A percentile compares a stretch with the other conserved stretches of the same genome.
Conservation (phyloP, 2,113 vertebrate genomes). For the Tetrax tetrax region DNA sequence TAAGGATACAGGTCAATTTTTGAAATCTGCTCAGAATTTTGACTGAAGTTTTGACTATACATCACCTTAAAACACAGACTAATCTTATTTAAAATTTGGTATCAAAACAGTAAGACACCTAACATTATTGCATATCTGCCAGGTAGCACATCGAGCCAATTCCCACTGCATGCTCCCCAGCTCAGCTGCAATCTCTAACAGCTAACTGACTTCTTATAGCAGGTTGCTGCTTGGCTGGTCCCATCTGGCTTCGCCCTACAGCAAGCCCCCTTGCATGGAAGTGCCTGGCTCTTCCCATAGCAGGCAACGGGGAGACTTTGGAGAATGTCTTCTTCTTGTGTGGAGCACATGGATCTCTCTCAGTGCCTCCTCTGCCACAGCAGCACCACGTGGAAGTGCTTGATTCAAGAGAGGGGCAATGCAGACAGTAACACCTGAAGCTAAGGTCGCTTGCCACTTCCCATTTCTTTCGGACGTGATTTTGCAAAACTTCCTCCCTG, state of each 20-base stretch:
- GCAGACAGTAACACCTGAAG: neutral
- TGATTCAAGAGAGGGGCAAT: neutral
- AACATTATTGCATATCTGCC: neutral
- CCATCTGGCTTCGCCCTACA: neutral
- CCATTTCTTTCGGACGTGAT: neutral
- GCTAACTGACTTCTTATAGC: neutral
- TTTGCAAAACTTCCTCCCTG: neutral
- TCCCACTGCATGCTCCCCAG: neutral
- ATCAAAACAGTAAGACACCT: neutral
- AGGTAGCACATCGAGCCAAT: neutral
- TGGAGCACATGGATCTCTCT: accelerated
- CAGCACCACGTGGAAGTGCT: neutral
- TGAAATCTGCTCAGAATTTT: neutral
- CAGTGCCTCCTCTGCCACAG: neutral
- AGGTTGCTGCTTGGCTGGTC: neutral
- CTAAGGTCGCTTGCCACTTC: neutral
- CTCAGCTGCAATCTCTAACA: neutral
- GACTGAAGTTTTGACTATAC: neutral
- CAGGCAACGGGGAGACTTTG: neutral
- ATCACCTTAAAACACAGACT: neutral
- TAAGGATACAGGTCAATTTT: neutral
- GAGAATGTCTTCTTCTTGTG: neutral
- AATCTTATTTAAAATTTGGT: neutral
- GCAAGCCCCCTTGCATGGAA: neutral
- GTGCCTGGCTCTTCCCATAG: neutral